These are phyloP conservation scores for Arothron firmamentum DNA, from an alignment of 2,113 vertebrate species.

Conservation along the genomic window DNA sequence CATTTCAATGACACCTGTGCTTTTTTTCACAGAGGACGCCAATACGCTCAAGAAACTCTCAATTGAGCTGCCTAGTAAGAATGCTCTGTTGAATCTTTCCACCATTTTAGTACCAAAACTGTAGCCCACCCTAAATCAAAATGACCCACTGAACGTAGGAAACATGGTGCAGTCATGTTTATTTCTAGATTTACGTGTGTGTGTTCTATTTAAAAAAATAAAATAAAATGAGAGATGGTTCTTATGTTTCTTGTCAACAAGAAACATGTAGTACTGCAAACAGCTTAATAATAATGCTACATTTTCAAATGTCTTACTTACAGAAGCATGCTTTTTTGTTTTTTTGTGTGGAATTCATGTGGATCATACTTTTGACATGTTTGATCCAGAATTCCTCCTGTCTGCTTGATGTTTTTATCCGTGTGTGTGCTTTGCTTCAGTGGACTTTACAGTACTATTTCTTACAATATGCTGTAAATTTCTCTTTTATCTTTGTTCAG, in stretches of 20 bases:
- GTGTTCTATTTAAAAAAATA: slow-evolving; percentile 18
- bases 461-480: slow-evolving; percentile 76
- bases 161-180: slow-evolving; percentile 51
- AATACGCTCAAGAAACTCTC: slow-evolving; percentile 76
- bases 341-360: slow-evolving; percentile 30
- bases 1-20: slow-evolving; percentile 59
- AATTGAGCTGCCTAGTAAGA: slow-evolving; percentile 80
- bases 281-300: background rate
- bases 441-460: slow-evolving; percentile 77
- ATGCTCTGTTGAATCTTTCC: slow-evolving; percentile 46
- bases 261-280: slow-evolving; percentile 21
- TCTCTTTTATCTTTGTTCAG: slow-evolving; percentile 88
- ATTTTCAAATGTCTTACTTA: background rate
- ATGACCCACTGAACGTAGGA: slow-evolving; percentile 29
- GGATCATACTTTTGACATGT: slow-evolving; percentile 8
- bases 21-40: slow-evolving; percentile 77
- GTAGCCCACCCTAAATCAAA: slow-evolving; percentile 25
- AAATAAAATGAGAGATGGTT: slow-evolving; percentile 7
- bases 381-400: slow-evolving; percentile 39
- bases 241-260: slow-evolving; percentile 31
- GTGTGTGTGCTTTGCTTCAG: slow-evolving; percentile 55
- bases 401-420: slow-evolving; percentile 47
- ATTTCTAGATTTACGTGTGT: slow-evolving; percentile 39
- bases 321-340: slow-evolving; percentile 24
- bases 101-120: slow-evolving; percentile 40